Conservation (phyloP, 2,113 vertebrate genomes). For the Hemiprocne comata region DNA sequence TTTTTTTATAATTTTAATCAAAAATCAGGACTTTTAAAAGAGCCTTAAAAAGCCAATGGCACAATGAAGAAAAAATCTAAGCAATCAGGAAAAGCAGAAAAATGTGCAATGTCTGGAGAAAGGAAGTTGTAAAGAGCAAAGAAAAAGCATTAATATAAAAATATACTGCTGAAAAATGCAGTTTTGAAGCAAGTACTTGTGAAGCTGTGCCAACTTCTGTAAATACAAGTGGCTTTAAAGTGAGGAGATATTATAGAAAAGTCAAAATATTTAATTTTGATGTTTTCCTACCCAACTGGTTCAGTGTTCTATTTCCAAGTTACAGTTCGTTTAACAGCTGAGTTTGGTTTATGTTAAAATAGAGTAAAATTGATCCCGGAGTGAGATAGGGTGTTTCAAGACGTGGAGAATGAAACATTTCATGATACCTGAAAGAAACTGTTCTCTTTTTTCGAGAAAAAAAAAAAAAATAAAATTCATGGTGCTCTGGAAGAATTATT, state of each 20-base stretch:
- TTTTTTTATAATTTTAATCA: not conserved
- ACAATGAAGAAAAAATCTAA: not conserved
- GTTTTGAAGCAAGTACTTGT: not conserved
- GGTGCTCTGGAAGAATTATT: not conserved
- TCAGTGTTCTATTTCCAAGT: not conserved
- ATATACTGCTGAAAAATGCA: not conserved
- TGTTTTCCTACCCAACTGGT: not conserved
- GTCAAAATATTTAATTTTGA: not conserved
- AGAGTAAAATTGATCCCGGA: not conserved
- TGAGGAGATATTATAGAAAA: not conserved
- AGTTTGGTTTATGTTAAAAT: not conserved
- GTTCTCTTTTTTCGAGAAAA: not conserved
- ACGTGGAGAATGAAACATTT: not conserved
- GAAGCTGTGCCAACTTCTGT: not conserved
- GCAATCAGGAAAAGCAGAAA: not conserved
- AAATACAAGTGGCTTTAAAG: not conserved
- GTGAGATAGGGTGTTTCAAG: not conserved
- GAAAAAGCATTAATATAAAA: not conserved
- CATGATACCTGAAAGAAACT: not conserved
- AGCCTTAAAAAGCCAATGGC: not conserved
- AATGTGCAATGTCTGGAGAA: not conserved
- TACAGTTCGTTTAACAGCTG: not conserved
- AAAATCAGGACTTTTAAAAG: not conserved
- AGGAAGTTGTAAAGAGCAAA: slow-evolving; percentile 21
- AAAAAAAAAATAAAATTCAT: not conserved